phyloP scores from a whole-genome alignment of 2,113 vertebrate genomes.

The Equus quagga region DNA sequence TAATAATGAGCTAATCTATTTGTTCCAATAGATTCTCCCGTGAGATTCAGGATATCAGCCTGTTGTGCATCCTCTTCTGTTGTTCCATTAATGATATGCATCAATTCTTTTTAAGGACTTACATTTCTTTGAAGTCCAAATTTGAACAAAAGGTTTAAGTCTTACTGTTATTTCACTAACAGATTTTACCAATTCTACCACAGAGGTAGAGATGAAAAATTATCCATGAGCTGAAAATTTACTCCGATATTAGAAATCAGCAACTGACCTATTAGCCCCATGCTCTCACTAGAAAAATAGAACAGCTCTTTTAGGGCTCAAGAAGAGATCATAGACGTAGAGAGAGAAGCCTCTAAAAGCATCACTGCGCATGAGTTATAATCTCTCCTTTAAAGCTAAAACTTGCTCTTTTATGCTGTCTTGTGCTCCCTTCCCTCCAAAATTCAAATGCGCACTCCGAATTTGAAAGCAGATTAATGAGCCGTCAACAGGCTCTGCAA shows the following conservation, averaged over 20 bases:
- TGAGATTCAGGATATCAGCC: neutral
- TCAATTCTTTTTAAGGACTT: neutral
- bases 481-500: slow-evolving; percentile 82
- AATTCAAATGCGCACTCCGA: slow-evolving; percentile 81
- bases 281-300: slow-evolving; percentile 21
- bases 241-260: slow-evolving; percentile 48
- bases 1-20: neutral
- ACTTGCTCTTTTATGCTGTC: slow-evolving; percentile 75
- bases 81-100: neutral
- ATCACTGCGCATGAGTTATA: slow-evolving; percentile 81
- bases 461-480: slow-evolving; percentile 88
- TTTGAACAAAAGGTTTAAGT: neutral
- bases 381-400: slow-evolving; percentile 82
- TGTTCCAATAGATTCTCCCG: neutral
- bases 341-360: slow-evolving; percentile 79
- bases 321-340: slow-evolving; percentile 60
- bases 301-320: slow-evolving; percentile 1
- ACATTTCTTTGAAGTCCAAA: neutral
- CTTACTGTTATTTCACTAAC: neutral
- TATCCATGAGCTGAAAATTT: neutral
- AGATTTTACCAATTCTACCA: neutral
- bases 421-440: slow-evolving; percentile 65
- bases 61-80: neutral
- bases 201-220: neutral
- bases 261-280: slow-evolving; percentile 17